Conservation (phyloP, 2,113 vertebrate species). For the Erpornis zantholeuca region DNA sequence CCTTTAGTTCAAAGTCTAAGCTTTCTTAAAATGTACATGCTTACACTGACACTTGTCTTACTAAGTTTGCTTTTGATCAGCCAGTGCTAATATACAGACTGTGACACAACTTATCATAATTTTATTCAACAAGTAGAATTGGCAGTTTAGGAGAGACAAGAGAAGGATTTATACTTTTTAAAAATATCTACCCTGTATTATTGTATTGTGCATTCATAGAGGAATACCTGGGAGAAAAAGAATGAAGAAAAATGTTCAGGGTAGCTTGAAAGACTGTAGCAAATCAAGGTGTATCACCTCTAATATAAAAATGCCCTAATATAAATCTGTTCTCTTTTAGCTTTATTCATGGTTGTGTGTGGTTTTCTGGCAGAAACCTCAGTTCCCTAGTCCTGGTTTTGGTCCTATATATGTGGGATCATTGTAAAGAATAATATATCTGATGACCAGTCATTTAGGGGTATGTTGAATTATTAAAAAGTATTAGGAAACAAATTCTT, state of each 20-base stretch:
- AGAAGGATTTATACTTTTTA: background rate
- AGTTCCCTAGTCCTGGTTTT: background rate
- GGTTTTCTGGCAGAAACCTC: background rate
- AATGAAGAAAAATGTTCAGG: background rate
- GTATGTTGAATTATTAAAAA: background rate
- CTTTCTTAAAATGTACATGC: background rate
- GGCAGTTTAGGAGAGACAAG: background rate
- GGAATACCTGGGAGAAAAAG: background rate
- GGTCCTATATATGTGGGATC: rapidly evolving
- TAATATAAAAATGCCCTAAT: background rate
- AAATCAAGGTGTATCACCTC: background rate
- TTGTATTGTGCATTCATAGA: background rate
- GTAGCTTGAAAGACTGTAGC: background rate
- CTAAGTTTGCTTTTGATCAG: slow-evolving; percentile 36
- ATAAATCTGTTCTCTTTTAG: background rate
- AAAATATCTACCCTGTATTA: background rate
- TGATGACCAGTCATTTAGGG: background rate
- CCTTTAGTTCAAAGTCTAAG: slow-evolving; percentile 6
- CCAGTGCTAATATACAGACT: background rate
- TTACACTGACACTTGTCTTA: slow-evolving; percentile 14
- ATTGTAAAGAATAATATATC: background rate
- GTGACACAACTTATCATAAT: background rate
- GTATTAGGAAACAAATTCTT: background rate
- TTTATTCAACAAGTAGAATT: background rate
- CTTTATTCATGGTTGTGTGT: rapidly evolving